phyloP scores from a whole-genome alignment of 2,113 vertebrate species.

The Herpailurus yagouaroundi region DNA sequence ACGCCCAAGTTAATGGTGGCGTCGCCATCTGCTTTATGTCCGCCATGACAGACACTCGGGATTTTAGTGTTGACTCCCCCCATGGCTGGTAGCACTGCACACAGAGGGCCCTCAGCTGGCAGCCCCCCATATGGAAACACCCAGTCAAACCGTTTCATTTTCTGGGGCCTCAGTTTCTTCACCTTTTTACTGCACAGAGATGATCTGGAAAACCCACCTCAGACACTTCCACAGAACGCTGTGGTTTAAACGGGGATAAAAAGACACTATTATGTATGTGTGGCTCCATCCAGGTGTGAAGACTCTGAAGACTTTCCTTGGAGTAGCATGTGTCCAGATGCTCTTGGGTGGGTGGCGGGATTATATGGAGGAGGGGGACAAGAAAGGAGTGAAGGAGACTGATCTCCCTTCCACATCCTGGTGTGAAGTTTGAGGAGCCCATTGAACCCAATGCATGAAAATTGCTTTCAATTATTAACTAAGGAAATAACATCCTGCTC shows the following conservation, averaged over 20 bases:
- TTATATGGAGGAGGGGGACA: neutral
- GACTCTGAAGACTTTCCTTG: neutral
- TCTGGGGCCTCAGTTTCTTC: neutral
- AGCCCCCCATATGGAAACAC: neutral
- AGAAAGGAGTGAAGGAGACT: neutral
- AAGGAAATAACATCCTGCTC: neutral
- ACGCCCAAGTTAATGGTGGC: too few species aligned
- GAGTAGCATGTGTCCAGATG: neutral
- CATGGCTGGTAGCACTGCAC: accelerated
- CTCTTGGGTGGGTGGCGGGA: neutral
- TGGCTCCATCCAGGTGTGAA: neutral
- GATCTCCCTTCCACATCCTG: neutral
- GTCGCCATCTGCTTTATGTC: too few species aligned
- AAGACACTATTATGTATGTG: neutral
- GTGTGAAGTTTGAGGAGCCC: neutral
- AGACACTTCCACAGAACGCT: neutral
- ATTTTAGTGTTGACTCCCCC: too few species aligned
- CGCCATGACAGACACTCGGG: neutral
- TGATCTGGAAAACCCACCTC: neutral
- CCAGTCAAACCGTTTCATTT: neutral
- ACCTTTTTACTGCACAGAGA: neutral
- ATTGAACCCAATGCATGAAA: neutral
- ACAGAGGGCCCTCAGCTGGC: neutral
- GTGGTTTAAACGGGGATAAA: neutral
- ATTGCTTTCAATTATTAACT: neutral